Percentiles rank a stretch among this genome's conserved stretches.
phyloP scores from a whole-genome alignment of 1,140 invertebrate genomes.

The Odontomachus brunneus region DNA sequence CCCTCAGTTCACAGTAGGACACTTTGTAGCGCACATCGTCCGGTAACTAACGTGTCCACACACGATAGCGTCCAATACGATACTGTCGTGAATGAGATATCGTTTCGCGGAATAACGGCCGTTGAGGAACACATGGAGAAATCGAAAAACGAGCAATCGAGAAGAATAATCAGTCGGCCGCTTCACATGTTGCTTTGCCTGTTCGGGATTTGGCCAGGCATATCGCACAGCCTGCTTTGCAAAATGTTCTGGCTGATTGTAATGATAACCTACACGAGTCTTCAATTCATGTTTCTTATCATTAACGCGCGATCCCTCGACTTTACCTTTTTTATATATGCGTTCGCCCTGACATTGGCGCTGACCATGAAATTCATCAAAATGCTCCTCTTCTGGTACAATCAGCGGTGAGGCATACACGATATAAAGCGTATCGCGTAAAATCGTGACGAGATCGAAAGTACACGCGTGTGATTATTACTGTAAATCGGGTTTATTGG shows the following conservation, averaged over 20 bases:
- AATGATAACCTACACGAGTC: not conserved
- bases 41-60: too few species aligned
- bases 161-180: too few species aligned
- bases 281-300: conserved; percentile 16
- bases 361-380: not conserved
- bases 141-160: too few species aligned
- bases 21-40: too few species aligned
- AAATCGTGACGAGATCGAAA: not conserved
- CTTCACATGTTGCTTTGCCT: conserved; percentile 5
- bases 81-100: too few species aligned
- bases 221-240: not conserved
- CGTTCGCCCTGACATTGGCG: not conserved
- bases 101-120: too few species aligned
- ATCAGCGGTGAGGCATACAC: conserved; percentile 16
- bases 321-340: conserved; percentile 1
- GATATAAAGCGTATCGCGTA: not conserved
- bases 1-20: too few species aligned
- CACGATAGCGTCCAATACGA: too few species aligned
- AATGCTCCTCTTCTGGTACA: conserved; percentile 8
- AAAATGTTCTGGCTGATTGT: not conserved
- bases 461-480: too few species aligned
- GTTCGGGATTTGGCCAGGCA: conserved; percentile 22
- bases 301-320: not conserved
- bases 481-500: too few species aligned
- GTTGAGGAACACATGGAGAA: not conserved